phyloP scores from a whole-genome alignment of 2,888 invertebrate species.

The Rotaria macrura region DNA sequence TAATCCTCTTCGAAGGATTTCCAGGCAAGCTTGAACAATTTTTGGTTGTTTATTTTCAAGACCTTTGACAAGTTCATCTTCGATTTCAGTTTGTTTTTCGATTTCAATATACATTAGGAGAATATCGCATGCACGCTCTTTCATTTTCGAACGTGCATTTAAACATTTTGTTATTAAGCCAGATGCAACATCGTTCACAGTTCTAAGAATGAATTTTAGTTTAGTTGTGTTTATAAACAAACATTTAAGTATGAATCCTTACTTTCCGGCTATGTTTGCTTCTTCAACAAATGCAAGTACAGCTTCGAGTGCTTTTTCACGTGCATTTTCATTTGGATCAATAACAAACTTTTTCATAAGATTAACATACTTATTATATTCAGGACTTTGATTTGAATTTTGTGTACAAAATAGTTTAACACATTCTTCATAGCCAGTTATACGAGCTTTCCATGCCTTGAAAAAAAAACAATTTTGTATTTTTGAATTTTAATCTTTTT shows the following conservation, averaged over 20 bases:
- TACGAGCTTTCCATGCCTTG: slow-evolving; percentile 78
- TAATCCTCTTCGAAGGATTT: slow-evolving; percentile 64
- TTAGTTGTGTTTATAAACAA: no score
- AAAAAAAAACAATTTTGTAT: neutral
- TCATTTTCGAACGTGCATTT: slow-evolving; percentile 78
- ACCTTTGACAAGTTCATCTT: slow-evolving; percentile 80
- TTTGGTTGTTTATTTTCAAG: slow-evolving; percentile 91
- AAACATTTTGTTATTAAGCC: slow-evolving; percentile 82
- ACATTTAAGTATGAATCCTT: slow-evolving; percentile 5
- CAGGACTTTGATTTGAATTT: slow-evolving; percentile 76
- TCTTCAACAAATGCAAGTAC: slow-evolving; percentile 80
- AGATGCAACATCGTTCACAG: slow-evolving; percentile 74
- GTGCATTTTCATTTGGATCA: slow-evolving; percentile 85
- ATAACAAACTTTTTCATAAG: slow-evolving; percentile 83
- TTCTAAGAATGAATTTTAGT: slow-evolving; percentile 50
- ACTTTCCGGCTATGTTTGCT: slow-evolving; percentile 60
- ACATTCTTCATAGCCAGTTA: slow-evolving; percentile 85
- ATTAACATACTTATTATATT: slow-evolving; percentile 79
- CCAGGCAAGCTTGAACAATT: slow-evolving; percentile 72
- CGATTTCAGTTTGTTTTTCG: slow-evolving; percentile 70
- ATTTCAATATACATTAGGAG: slow-evolving; percentile 86
- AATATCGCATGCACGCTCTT: slow-evolving; percentile 76
- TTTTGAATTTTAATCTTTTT: neutral
- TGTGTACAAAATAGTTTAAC: slow-evolving; percentile 74
- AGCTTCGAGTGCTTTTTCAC: slow-evolving; percentile 86